These are phyloP conservation scores for Acanthurus tractus DNA, from an alignment of 2,797 vertebrate species.

Conservation along the genomic window DNA sequence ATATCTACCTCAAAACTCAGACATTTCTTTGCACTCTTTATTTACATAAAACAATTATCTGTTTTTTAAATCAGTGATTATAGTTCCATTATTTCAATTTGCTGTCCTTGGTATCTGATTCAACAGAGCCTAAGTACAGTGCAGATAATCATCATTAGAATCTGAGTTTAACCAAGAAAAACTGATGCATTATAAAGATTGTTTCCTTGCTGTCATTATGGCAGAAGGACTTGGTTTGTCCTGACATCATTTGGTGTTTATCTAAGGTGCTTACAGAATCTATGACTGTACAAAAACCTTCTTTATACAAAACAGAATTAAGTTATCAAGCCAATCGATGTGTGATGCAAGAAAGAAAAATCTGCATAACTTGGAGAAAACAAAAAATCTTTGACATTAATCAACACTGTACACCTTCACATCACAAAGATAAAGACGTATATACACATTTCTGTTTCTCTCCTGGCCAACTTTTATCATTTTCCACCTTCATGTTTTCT, in stretches of 20 bases:
- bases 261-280: slow-evolving; percentile 77
- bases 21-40: slow-evolving; percentile 42
- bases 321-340: slow-evolving; percentile 30
- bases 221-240: slow-evolving; percentile 16
- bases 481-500: background rate
- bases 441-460: slow-evolving; percentile 35
- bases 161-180: slow-evolving; percentile 13
- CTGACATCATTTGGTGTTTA: slow-evolving; percentile 70
- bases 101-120: slow-evolving; percentile 24
- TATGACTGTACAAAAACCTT: slow-evolving; percentile 60
- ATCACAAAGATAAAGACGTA: slow-evolving; percentile 49
- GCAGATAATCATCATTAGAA: slow-evolving; percentile 22
- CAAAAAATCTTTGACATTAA: slow-evolving; percentile 27
- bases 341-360: background rate
- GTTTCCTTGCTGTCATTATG: slow-evolving; percentile 17
- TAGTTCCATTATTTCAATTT: slow-evolving; percentile 21
- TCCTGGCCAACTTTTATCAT: slow-evolving; percentile 3
- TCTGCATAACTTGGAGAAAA: slow-evolving; percentile 11
- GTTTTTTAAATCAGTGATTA: slow-evolving; percentile 18
- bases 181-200: slow-evolving; percentile 12
- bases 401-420: slow-evolving; percentile 66
- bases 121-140: slow-evolving; percentile 10
- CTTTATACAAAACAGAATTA: slow-evolving; percentile 20
- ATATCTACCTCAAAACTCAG: slow-evolving; percentile 39
- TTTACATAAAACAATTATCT: slow-evolving; percentile 49